These are phyloP conservation scores for Bergia sp. DNA, from an alignment of 92 coral and sea anemone species.

Conservation along the genomic window DNA sequence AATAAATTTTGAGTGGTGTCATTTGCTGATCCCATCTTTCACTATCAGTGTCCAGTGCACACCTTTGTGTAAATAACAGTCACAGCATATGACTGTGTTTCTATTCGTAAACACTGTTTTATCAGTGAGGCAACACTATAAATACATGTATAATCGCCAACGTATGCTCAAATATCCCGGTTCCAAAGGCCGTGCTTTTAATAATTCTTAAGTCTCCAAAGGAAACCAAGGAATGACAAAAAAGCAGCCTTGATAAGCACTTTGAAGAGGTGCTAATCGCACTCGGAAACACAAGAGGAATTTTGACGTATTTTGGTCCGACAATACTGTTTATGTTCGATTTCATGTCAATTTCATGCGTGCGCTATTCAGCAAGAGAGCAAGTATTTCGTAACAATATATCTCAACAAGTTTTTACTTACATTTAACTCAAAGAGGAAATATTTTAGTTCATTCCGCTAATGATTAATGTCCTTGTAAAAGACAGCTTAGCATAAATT, in stretches of 20 bases:
- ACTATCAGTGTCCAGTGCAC: background rate
- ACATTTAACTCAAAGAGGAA: background rate
- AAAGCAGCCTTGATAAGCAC: background rate
- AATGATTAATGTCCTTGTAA: background rate
- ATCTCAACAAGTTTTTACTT: background rate
- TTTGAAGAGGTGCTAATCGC: conserved; percentile 38
- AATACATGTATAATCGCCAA: no score
- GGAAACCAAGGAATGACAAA: conserved; percentile 17
- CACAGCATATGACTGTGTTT: background rate
- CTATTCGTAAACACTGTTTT: background rate
- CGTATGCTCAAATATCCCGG: background rate
- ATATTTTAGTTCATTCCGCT: background rate
- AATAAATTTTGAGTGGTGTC: background rate
- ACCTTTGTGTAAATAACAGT: background rate
- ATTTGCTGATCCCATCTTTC: background rate
- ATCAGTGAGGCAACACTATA: no score
- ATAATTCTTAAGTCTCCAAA: background rate
- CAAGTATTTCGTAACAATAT: background rate
- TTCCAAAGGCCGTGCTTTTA: background rate
- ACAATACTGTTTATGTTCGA: background rate
- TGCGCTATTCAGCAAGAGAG: background rate
- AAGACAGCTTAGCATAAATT: conserved; percentile 6
- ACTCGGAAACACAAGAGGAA: conserved; percentile 31
- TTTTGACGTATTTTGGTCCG: conserved; percentile 16
- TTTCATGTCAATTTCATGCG: conserved; percentile 33